phyloP scores from a whole-genome alignment of 1,140 invertebrate species.

The Drosophila repletoides region DNA sequence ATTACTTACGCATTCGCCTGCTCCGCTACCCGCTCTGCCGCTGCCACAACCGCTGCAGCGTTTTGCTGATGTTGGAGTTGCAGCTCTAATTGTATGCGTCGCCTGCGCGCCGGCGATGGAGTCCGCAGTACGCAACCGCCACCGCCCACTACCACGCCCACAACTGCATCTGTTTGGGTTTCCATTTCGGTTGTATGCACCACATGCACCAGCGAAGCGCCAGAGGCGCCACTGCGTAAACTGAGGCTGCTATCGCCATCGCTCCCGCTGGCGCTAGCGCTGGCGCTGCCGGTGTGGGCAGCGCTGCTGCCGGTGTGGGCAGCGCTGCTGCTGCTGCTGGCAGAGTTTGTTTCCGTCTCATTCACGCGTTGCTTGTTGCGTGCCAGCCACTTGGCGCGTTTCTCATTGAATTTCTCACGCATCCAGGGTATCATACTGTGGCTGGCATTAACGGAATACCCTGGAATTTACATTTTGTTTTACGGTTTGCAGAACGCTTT shows the following conservation, averaged over 20 bases:
- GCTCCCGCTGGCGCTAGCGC: slow-evolving; percentile 34
- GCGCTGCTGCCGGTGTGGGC: background rate
- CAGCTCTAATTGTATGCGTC: slow-evolving; percentile 59
- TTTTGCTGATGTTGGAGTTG: slow-evolving; percentile 43
- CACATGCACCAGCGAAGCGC: slow-evolving; percentile 30
- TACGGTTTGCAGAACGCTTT: no score
- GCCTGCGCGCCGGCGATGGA: slow-evolving; percentile 55
- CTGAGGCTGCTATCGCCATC: slow-evolving; percentile 56
- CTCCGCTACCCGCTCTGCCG: slow-evolving; percentile 34
- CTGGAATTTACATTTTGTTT: slow-evolving; percentile 38
- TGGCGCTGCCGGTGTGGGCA: background rate
- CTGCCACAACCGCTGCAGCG: background rate
- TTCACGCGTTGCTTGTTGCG: slow-evolving; percentile 50
- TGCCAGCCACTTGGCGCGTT: slow-evolving; percentile 75
- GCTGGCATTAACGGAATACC: slow-evolving; percentile 43
- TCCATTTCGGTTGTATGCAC: slow-evolving; percentile 56
- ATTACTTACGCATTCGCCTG: slow-evolving; percentile 70
- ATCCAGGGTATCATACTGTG: slow-evolving; percentile 81
- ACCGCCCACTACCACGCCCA: slow-evolving; percentile 29
- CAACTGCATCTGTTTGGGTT: slow-evolving; percentile 53
- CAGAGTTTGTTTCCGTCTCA: slow-evolving; percentile 18
- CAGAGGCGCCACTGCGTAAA: slow-evolving; percentile 20
- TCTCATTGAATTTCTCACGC: slow-evolving; percentile 78
- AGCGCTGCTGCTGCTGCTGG: slow-evolving; percentile 10
- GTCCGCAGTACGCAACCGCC: slow-evolving; percentile 58